Base-by-base conservation (phyloP, 2,113 vertebrate genomes). In the Poeciliopsis retropinna region DNA sequence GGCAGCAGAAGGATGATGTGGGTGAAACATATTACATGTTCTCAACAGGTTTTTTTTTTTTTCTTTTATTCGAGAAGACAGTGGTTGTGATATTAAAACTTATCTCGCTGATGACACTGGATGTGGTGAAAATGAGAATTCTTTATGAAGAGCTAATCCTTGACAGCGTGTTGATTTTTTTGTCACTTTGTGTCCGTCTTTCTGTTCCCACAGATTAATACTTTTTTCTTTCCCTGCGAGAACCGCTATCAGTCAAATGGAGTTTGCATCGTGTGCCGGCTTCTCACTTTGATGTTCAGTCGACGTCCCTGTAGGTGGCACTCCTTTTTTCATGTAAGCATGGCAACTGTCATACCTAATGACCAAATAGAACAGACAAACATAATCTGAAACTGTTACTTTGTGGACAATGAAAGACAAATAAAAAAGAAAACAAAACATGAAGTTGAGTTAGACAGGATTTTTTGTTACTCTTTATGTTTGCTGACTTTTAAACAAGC, bases 91-190 rank as follows among this genome's bases (percentile, higher is more conserved):
- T 32, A 79, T 72, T 82, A 78, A 75, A 80, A 73, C 70, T 60
- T 25, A 32, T 71, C 71, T 31, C 73, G 3, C 73, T 76, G 87
- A 86, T 86, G 85, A 81, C 73, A 83, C 77, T 30, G 64, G 84
- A 85, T 75, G 84, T 76, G 80, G 61, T 62, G 67, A 82, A 79
- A 81, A 84, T 81, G 77, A 82, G 84, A 80, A 67, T 83, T 67
- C n/a, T 76, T 76, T 72, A 80, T 82, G 30, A 81, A 66, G 72
- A 79, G 74, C 67, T 79, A 87, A 88, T 79, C 79, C 17, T 1
- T 81, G 83, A 78, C 86, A 79, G 81, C 74, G 76, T 71, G 60
- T 79, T 84, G 83, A 22, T 44, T 37, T 54, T 25, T 47, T 65
- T 67, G 78, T 85, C 73, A 72, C 73, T 85, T 80, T 66, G 66